Percentiles rank a stretch among this genome's conserved stretches.
These are phyloP conservation scores for Theocolax elegans DNA, from an alignment of 1,140 invertebrate species.

Conservation along the genomic window DNA sequence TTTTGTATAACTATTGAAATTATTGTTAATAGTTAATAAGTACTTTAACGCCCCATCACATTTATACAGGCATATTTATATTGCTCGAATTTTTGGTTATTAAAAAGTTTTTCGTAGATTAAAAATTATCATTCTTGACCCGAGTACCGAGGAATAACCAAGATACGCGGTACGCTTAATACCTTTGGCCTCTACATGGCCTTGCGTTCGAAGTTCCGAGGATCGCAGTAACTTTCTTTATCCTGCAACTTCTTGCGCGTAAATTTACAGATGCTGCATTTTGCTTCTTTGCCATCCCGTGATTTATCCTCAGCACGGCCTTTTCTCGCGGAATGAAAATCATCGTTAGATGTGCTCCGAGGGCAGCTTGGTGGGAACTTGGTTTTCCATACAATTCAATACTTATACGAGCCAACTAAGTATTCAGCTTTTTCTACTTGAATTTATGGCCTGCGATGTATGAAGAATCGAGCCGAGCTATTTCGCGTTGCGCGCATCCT, in stretches of 20 bases:
- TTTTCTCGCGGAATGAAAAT: slow-evolving; percentile 11
- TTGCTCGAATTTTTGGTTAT: too few species aligned
- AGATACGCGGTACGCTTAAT: background rate
- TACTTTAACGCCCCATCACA: too few species aligned
- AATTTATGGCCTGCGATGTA: background rate
- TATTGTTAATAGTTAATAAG: too few species aligned
- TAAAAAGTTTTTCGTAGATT: too few species aligned
- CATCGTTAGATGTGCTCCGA: background rate
- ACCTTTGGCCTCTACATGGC: background rate
- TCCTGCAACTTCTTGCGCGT: background rate
- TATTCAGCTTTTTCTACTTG: background rate
- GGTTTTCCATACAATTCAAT: background rate
- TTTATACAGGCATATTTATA: too few species aligned
- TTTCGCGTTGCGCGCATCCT: background rate
- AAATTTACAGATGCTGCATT: background rate
- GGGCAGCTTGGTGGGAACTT: too few species aligned
- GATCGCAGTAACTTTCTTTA: background rate
- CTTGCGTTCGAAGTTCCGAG: background rate
- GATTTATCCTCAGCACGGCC: slow-evolving; percentile 10
- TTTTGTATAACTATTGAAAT: too few species aligned
- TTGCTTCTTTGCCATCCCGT: slow-evolving; percentile 3
- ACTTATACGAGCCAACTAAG: too few species aligned
- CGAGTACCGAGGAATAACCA: too few species aligned
- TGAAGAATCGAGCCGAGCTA: background rate
- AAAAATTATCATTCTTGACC: too few species aligned